A percentile compares a stretch with the other conserved stretches of the same genome.
These are phyloP conservation scores for Halictus quadricinctus DNA, from an alignment of 2,888 invertebrate species.

Conservation along the genomic window DNA sequence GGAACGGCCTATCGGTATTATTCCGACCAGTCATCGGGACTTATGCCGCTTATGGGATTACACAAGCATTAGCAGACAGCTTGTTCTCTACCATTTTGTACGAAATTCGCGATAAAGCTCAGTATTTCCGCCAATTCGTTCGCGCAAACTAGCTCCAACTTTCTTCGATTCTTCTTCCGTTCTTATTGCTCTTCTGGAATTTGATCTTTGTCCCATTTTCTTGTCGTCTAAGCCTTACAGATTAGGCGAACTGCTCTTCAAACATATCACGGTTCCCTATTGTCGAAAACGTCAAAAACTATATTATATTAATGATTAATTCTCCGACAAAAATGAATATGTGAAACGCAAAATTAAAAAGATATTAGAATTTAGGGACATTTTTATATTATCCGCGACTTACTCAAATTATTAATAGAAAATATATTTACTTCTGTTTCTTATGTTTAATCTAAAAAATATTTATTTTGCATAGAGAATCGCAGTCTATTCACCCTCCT, in stretches of 20 bases:
- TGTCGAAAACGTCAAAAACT: neutral
- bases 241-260: neutral
- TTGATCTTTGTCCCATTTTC: neutral
- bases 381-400: no score
- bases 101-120: conserved; percentile 66
- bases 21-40: conserved; percentile 79
- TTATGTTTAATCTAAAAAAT: no score
- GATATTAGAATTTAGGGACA: neutral
- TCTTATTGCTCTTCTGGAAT: neutral
- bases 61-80: conserved; percentile 77
- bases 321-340: neutral
- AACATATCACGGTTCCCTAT: neutral
- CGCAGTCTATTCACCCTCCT: no score
- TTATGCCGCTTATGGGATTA: conserved; percentile 81
- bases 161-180: conserved; percentile 31
- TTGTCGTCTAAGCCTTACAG: neutral
- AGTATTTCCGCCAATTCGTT: conserved; percentile 42
- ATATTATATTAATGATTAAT: neutral
- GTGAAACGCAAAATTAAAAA: neutral
- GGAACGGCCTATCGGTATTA: conserved; percentile 76
- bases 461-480: no score
- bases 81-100: conserved; percentile 72
- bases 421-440: neutral
- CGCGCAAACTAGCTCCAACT: conserved; percentile 15
- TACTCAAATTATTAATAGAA: neutral